Evolutionary conservation across 2,797 vertebrate genomes (phyloP).

Genomic region (Sebastes itinus): DNA sequence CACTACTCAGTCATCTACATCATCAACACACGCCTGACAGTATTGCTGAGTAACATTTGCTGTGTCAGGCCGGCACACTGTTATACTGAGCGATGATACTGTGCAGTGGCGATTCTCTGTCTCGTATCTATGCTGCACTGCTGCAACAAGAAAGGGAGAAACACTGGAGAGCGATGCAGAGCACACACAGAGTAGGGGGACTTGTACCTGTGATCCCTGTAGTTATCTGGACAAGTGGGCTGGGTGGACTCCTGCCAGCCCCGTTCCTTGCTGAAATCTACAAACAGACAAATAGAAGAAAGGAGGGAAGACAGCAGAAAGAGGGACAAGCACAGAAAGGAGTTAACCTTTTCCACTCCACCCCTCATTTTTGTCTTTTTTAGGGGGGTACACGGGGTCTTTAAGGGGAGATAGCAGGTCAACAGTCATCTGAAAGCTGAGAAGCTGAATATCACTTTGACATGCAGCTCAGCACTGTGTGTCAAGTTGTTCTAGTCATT

Average conservation of each 20-base stretch:
- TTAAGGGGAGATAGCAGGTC: neutral
- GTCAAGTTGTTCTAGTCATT: no score
- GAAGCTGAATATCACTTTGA: no score
- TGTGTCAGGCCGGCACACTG: neutral
- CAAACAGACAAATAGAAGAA: slow-evolving; percentile 45
- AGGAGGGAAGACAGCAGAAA: neutral
- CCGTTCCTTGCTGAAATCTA: slow-evolving; percentile 94
- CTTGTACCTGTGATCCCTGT: slow-evolving; percentile 91
- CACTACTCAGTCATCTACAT: neutral
- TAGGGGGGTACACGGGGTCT: no score
- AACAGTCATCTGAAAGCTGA: no score
- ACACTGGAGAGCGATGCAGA: neutral
- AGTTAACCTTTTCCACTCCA: no score
- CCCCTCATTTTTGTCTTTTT: no score
- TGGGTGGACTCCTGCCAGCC: slow-evolving; percentile 92
- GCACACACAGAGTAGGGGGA: neutral
- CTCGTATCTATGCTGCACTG: slow-evolving; percentile 21
- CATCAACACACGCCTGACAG: slow-evolving; percentile 9
- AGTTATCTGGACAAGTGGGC: slow-evolving; percentile 89
- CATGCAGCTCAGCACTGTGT: no score
- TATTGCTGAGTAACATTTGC: slow-evolving; percentile 3
- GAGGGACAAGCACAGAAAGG: neutral
- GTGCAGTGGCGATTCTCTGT: slow-evolving; percentile 8
- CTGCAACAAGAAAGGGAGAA: slow-evolving; percentile 17
- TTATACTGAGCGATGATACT: neutral